A percentile compares a stretch with the other conserved stretches of the same genome.
Conservation (phyloP, 2,888 invertebrate genomes). For the Aporophyla nigra region DNA sequence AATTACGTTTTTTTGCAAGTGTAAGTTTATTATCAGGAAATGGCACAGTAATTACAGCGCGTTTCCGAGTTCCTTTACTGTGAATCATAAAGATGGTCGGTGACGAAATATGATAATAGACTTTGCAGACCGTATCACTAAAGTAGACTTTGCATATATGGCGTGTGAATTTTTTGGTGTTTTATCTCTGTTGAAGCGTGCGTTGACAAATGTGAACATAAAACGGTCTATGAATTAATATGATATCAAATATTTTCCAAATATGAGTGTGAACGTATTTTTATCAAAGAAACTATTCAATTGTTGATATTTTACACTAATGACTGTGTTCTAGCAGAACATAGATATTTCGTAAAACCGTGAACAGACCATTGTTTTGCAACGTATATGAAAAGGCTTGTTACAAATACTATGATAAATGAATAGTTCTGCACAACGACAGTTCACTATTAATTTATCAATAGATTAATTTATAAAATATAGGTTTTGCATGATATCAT, state of each 20-base stretch:
- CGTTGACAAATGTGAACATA: constrained; percentile 20
- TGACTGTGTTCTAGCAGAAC: constrained; percentile 77
- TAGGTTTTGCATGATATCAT: constrained; percentile 70
- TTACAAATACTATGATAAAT: constrained; percentile 82
- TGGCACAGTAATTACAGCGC: constrained; percentile 32
- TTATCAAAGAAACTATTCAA: constrained; percentile 72
- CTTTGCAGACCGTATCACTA: constrained; percentile 45
- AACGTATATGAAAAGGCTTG: constrained; percentile 83
- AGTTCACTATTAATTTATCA: constrained; percentile 79
- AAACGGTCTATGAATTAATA: constrained; percentile 28
- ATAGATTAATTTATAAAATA: constrained; percentile 76
- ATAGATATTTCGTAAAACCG: constrained; percentile 83
- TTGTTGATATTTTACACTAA: constrained; percentile 73
- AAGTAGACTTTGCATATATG: constrained; percentile 38
- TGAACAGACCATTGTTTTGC: constrained; percentile 86
- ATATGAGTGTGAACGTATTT: constrained; percentile 54
- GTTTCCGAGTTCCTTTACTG: constrained; percentile 48
- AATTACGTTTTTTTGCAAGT: constrained; percentile 32
- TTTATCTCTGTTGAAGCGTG: constrained; percentile 36
- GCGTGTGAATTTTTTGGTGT: constrained; percentile 42
- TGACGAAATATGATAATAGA: constrained; percentile 61
- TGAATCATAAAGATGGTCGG: constrained; percentile 60
- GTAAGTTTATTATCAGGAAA: constrained; percentile 48
- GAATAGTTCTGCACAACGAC: constrained; percentile 80
- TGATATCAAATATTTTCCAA: constrained; percentile 48